Base-by-base conservation (phyloP, 2,888 invertebrate species). In the Mythimna vitellina region DNA sequence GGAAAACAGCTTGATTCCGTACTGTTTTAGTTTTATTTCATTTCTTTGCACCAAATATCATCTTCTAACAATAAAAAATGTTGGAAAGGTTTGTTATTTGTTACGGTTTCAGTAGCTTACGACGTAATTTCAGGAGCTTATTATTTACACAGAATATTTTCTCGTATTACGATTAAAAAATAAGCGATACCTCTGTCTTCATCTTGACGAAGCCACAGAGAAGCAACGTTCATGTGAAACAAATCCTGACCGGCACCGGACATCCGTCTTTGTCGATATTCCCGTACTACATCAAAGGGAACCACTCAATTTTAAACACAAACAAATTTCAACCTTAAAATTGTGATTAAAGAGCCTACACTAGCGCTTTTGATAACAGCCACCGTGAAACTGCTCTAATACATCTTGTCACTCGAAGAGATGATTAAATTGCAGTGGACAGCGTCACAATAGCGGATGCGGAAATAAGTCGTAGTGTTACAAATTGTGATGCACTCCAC, bases 201-300 rank as follows among this genome's bases (percentile, higher is more conserved):
- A 87, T 87, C 82, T 89, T 82, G 74, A 81, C 82, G 85, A 86
- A 87, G 80, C 84, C 88, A 89, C 90, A 90, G 88, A 93, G 91
- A 85, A 87, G 89, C 90, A 92, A 87, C 88, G 87, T 86, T 93
- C 94, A 94, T 94, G 95, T 95, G 95, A 95, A 95, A 95, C 93
- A 93, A 96, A 95, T 95, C 95, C 96, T 95, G 95, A 95, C 96
- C 96, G 96, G 96, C 93, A 95, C 94, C 96, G 96, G 96, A 96
- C 96, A 93, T 96, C 96, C 96, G 96, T 95, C 96, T 96, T 95
- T 94, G 95, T 93, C 94, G 94, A 95, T 95, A 95, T 96, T 95
- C 95, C 95, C 93, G 93, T 95, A 93, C 93, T 89, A 96, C 96
- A 92, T 96, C 96, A 96, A 96, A 96, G 94, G 93, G 93, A 94